Conservation (phyloP, 1,140 invertebrate genomes). For the Acarapis woodi region DNA sequence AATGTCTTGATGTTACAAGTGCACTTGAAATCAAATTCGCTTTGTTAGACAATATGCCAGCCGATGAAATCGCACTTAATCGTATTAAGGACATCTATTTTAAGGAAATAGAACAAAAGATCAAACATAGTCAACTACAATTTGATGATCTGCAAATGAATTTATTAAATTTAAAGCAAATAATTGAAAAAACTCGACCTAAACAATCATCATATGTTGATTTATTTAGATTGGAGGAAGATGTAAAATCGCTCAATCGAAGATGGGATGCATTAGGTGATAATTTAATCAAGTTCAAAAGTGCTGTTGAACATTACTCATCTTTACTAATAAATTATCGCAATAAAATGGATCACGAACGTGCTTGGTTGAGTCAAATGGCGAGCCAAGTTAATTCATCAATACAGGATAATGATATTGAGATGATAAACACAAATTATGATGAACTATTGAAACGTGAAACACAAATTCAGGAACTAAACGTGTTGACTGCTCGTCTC, state of each 20-base stretch:
- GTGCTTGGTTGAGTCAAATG: conserved; percentile 52
- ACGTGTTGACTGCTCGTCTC: conserved; percentile 69
- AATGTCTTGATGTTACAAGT: conserved; percentile 53
- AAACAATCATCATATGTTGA: conserved; percentile 37
- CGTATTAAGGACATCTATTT: conserved; percentile 24
- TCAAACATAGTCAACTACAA: conserved; percentile 47
- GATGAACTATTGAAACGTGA: conserved; percentile 62
- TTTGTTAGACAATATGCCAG: conserved; percentile 46
- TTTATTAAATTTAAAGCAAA: conserved; percentile 44
- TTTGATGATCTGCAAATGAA: conserved; percentile 74
- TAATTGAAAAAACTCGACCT: conserved; percentile 53
- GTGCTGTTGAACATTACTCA: too few relatives aligned
- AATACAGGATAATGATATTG: conserved; percentile 18
- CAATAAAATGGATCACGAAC: conserved; percentile 50
- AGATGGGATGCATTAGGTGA: conserved; percentile 69
- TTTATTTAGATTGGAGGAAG: conserved; percentile 69
- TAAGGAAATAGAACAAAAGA: conserved; percentile 29
- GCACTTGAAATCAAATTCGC: conserved; percentile 71
- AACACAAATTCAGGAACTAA: conserved; percentile 74
- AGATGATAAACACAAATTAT: conserved; percentile 55
- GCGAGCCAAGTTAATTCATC: conserved; percentile 34
- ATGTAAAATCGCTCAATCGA: conserved; percentile 50
- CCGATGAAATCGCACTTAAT: conserved; percentile 41
- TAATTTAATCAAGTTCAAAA: too few relatives aligned
- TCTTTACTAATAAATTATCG: conserved; percentile 56